Evolutionary conservation across 2,888 invertebrate genomes (phyloP), one percentile per base, ranked within the genome.

Genomic region (Abrostola tripartita): DNA sequence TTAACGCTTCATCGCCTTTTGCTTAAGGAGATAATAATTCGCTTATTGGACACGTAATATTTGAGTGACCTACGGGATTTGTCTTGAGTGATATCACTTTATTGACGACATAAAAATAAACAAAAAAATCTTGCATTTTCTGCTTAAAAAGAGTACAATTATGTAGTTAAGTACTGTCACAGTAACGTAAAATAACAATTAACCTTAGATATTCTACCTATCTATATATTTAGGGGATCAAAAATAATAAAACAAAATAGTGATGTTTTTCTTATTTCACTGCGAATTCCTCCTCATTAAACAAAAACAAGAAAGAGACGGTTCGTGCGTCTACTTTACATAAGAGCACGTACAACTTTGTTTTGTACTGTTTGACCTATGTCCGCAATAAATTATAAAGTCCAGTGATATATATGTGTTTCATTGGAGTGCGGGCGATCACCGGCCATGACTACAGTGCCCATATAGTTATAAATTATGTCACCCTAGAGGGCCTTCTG

Each of bases 391-490:
- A 71, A 73, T 78, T 78, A 73, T 78, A 79, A 78, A 78, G 65
- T 79, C 76, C 52, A 44, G 74, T 76, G 71, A 78, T 79, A 76
- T 66, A 78, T 79, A 56, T 74, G 55, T 74, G 71, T 79, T 79
- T 71, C 70, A 78, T 78, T 71, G 76, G 68, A 68, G 74, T 71
- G 74, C 65, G 68, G 64, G 71, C 68, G 67, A 80, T 80, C 80
- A 74, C 67, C 50, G 57, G 62, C 56, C 44, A 47, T 65, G 66
- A 72, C 75, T 71, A 68, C 59, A 50, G 58, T 64, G 60, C 61
- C 77, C 74, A 72, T 79, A 78, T 78, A 82, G 86, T 85, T 87
- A 89, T 92, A 92, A 90, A 91, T 91, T 87, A 91, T 86, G 65
- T 70, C 76, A 79, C 81, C 83, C 84, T 81, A 81, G 86, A 87